Evolutionary conservation across 2,888 invertebrate species (phyloP).

Genomic region (Octonoba sinensis): DNA sequence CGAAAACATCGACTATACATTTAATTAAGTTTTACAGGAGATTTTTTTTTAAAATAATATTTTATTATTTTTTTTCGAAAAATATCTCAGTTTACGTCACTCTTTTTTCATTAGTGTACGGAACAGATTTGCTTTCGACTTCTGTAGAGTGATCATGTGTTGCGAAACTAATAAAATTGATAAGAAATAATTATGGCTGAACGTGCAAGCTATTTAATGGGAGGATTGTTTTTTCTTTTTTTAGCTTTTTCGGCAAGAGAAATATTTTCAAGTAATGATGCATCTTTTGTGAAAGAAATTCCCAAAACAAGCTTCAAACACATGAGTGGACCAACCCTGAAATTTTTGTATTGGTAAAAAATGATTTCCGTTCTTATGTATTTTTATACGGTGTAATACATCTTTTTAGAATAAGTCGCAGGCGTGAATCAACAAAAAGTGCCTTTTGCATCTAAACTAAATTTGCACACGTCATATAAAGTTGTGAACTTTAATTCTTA

Average conservation of each 20-base stretch:
- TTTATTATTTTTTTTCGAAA: too few species aligned
- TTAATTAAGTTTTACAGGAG: too few species aligned
- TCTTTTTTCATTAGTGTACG: too few species aligned
- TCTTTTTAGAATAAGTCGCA: too few species aligned
- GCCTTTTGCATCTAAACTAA: background rate
- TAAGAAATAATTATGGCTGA: constrained; percentile 39
- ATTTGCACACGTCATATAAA: too few species aligned
- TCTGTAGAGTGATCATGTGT: background rate
- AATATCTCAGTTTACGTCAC: too few species aligned
- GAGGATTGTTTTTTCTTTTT: constrained; percentile 54
- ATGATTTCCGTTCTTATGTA: background rate
- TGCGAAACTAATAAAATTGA: background rate
- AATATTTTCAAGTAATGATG: constrained; percentile 41
- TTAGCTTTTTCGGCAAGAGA: constrained; percentile 56
- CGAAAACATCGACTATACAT: too few species aligned
- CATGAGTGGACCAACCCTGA: constrained; percentile 82
- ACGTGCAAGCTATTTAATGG: constrained; percentile 44
- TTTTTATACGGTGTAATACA: background rate
- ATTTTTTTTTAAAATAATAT: too few species aligned
- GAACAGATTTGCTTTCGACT: too few species aligned
- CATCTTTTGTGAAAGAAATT: constrained; percentile 74
- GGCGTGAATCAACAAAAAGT: too few species aligned
- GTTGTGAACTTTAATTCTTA: too few species aligned
- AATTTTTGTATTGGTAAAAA: constrained; percentile 87
- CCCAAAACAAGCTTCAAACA: constrained; percentile 81